phyloP scores from a whole-genome alignment of 2,113 vertebrate genomes.

The Pontoporia blainvillei region DNA sequence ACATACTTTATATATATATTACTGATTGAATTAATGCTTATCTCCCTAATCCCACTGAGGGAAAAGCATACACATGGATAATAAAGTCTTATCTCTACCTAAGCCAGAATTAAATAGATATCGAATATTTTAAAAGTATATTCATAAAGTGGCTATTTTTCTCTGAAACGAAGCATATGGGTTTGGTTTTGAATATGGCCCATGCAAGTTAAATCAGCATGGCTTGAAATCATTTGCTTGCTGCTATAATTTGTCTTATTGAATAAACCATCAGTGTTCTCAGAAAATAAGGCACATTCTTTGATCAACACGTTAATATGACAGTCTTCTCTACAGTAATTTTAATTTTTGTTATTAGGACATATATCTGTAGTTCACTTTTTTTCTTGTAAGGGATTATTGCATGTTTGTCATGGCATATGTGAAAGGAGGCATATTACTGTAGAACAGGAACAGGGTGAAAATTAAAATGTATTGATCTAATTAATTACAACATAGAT shows the following conservation, averaged over 20 bases:
- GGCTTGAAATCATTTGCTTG: background rate
- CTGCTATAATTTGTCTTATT: background rate
- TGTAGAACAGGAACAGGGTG: background rate
- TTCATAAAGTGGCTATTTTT: background rate
- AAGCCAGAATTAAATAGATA: background rate
- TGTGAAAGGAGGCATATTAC: background rate
- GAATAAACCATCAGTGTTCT: background rate
- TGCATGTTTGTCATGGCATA: background rate
- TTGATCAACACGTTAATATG: background rate
- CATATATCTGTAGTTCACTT: background rate
- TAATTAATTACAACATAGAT: background rate
- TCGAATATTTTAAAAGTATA: background rate
- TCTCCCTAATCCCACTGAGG: accelerated
- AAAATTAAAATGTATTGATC: background rate
- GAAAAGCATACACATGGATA: background rate
- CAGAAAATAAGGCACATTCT: background rate
- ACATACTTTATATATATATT: background rate
- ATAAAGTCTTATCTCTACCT: background rate
- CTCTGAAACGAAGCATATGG: background rate
- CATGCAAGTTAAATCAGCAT: background rate
- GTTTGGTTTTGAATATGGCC: background rate
- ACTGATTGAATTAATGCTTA: background rate
- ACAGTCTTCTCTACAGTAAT: background rate
- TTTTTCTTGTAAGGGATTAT: background rate
- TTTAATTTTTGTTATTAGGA: background rate